phyloP scores from a whole-genome alignment of 1,140 invertebrate species.

The Tachypleus tridentatus region DNA sequence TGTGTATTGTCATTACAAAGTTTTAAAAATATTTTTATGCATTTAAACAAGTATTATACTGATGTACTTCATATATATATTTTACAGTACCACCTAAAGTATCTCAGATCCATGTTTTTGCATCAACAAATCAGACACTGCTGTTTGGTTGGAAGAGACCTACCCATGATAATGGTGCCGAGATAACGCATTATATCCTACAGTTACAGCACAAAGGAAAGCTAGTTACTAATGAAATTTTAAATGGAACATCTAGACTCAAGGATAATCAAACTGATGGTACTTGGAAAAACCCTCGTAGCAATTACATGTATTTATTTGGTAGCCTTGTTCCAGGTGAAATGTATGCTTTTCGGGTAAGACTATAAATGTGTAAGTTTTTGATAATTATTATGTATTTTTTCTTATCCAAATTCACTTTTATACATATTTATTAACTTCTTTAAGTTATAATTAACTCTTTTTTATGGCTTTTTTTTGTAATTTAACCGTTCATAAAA shows the following conservation, averaged over 20 bases:
- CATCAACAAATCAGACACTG: conserved; percentile 22
- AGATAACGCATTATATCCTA: conserved; percentile 21
- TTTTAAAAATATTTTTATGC: too few species aligned
- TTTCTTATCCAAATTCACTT: too few species aligned
- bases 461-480: too few species aligned
- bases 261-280: conserved; percentile 3
- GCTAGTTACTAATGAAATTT: conserved; percentile 16
- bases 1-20: too few species aligned
- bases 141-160: conserved; percentile 23
- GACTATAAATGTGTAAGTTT: too few species aligned
- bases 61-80: neutral
- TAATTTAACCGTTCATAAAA: too few species aligned
- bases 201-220: conserved; percentile 18
- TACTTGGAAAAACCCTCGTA: conserved; percentile 13
- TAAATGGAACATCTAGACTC: neutral
- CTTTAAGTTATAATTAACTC: too few species aligned
- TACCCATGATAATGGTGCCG: conserved; percentile 21
- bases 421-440: too few species aligned
- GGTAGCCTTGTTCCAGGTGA: conserved; percentile 23
- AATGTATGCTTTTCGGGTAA: conserved; percentile 25
- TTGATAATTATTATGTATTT: too few species aligned
- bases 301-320: conserved; percentile 25
- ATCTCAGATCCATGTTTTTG: conserved; percentile 21
- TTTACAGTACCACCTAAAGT: conserved; percentile 23
- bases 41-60: too few species aligned